Conservation (phyloP, 2,888 invertebrate species). For the Rhingia campestris region DNA sequence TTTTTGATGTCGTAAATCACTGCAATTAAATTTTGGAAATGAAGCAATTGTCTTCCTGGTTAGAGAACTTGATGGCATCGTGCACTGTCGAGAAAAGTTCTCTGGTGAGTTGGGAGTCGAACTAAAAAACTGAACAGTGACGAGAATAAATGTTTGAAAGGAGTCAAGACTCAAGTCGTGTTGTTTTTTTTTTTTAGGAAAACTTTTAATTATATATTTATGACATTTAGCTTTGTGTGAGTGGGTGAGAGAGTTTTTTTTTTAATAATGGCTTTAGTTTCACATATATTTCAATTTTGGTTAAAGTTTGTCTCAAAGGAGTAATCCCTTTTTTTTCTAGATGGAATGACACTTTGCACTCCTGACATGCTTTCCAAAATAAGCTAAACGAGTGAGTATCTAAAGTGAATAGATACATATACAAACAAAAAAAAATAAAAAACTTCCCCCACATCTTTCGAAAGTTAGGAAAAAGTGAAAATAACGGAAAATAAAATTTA, state of each 20-base stretch:
- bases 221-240: constrained; percentile 25
- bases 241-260: not conserved
- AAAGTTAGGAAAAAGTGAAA: constrained; percentile 7
- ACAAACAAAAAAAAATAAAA: no score
- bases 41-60: constrained; percentile 67
- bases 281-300: not conserved
- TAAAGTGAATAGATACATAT: no score
- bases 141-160: constrained; percentile 34
- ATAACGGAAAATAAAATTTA: constrained; percentile 54
- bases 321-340: no score
- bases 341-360: no score
- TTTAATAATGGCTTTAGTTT: not conserved
- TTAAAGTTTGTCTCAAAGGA: no score
- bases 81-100: constrained; percentile 26
- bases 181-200: constrained; percentile 17
- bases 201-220: constrained; percentile 58
- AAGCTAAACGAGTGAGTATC: no score
- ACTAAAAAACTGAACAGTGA: not conserved
- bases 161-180: constrained; percentile 4
- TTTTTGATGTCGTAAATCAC: constrained; percentile 54
- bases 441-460: no score
- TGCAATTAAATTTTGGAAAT: constrained; percentile 69
- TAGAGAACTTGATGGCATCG: constrained; percentile 43
- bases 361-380: no score
- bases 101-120: not conserved